phyloP scores from a whole-genome alignment of 2,888 invertebrate species.

The Coenonympha arcania region DNA sequence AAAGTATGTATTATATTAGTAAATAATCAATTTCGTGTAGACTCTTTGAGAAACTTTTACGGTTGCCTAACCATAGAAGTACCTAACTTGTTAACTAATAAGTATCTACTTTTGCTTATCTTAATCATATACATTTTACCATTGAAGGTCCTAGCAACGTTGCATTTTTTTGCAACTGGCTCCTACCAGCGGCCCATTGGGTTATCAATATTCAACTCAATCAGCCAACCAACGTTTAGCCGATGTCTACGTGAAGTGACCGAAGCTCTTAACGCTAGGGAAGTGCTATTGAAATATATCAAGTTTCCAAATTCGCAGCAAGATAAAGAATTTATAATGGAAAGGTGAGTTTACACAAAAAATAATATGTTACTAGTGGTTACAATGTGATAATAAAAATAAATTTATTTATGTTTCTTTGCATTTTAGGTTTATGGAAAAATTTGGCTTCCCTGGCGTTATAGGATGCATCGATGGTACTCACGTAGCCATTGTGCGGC shows the following conservation, averaged over 20 bases:
- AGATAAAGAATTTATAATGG: neutral
- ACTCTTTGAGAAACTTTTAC: too few relatives aligned
- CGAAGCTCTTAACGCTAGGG: neutral
- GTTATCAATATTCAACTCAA: neutral
- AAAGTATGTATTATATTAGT: neutral
- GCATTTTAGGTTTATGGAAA: conserved; percentile 11
- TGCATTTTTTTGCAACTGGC: neutral
- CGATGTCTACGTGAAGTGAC: neutral
- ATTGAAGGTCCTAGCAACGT: neutral
- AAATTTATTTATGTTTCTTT: too few relatives aligned
- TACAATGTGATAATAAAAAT: too few relatives aligned
- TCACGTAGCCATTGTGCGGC: neutral
- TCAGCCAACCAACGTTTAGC: neutral
- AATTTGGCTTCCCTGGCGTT: neutral
- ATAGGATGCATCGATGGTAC: neutral
- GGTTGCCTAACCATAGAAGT: too few relatives aligned
- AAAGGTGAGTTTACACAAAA: too few relatives aligned
- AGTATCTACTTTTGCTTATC: neutral
- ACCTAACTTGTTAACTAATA: neutral
- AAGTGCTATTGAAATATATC: neutral
- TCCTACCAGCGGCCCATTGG: neutral
- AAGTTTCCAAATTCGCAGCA: neutral
- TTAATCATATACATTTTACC: too few relatives aligned
- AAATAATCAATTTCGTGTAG: neutral
- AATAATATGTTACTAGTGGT: neutral